A percentile compares a stretch with the other conserved stretches of the same genome.
phyloP scores from a whole-genome alignment of 1,140 invertebrate genomes.

The Lethrus apterus region DNA sequence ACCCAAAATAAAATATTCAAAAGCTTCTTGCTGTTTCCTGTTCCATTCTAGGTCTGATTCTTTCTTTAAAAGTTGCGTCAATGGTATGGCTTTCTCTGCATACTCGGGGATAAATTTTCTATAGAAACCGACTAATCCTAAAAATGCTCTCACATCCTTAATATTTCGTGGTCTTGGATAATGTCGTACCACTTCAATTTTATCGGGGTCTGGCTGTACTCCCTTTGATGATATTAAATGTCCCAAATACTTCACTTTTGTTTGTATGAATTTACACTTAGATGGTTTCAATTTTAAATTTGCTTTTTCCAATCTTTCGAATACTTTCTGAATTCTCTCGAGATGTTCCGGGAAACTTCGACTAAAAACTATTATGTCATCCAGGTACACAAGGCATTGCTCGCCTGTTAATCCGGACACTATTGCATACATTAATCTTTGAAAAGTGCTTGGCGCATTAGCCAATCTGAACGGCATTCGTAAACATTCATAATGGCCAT shows the following conservation, averaged over 20 bases:
- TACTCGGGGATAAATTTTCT: constrained; percentile 1
- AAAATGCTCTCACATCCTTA: background rate
- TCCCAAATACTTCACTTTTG: background rate
- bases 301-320: background rate
- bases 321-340: background rate
- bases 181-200: background rate
- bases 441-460: constrained; percentile 8
- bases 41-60: background rate
- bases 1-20: background rate
- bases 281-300: background rate
- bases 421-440: constrained; percentile 3
- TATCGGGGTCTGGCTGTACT: background rate
- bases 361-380: constrained; percentile 26
- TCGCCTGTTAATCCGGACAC: constrained; percentile 12
- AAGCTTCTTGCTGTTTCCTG: background rate
- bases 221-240: background rate
- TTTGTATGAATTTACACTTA: background rate
- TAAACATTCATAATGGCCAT: constrained; percentile 39
- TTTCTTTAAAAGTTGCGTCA: background rate
- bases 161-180: background rate
- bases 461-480: constrained; percentile 41
- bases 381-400: constrained; percentile 22
- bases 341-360: constrained; percentile 12
- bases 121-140: background rate
- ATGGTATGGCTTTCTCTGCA: background rate